phyloP scores from a whole-genome alignment of 2,113 vertebrate genomes.

The Lagopus leucura region DNA sequence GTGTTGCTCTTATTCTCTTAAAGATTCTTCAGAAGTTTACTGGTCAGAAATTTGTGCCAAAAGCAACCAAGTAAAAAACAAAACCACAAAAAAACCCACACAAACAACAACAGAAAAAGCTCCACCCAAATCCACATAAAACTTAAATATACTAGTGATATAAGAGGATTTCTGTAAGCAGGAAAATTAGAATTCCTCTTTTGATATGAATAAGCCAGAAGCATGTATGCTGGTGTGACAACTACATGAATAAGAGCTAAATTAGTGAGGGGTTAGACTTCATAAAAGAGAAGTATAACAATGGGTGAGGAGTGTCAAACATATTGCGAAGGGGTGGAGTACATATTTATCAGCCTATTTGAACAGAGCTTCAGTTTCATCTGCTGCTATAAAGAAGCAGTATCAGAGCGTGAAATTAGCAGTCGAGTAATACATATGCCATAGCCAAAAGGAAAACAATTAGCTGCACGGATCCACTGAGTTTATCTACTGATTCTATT shows the following conservation, averaged over 20 bases:
- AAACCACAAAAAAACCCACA: neutral
- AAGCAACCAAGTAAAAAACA: neutral
- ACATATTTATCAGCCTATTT: conserved; percentile 38
- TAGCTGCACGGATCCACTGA: neutral
- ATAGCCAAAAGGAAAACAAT: conserved; percentile 63
- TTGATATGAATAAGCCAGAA: neutral
- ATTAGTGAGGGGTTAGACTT: neutral
- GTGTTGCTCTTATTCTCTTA: neutral
- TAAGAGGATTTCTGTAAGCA: neutral
- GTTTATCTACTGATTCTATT: conserved; percentile 39
- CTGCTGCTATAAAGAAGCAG: conserved; percentile 40
- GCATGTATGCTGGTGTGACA: neutral
- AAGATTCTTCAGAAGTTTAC: neutral
- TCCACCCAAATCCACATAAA: neutral
- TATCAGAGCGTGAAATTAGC: conserved; percentile 62
- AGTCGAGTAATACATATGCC: conserved; percentile 58
- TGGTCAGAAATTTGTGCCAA: neutral
- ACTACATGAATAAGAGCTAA: neutral
- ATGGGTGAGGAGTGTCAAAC: conserved; percentile 5
- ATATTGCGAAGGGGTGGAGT: neutral
- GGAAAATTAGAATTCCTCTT: neutral
- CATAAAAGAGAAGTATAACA: neutral
- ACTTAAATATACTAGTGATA: neutral
- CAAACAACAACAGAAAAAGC: neutral
- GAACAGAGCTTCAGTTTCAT: conserved; percentile 21